A percentile compares a stretch with the other conserved stretches of the same genome.
These are phyloP conservation scores for Octonoba sinensis DNA, from an alignment of 2,888 invertebrate species.

Conservation along the genomic window DNA sequence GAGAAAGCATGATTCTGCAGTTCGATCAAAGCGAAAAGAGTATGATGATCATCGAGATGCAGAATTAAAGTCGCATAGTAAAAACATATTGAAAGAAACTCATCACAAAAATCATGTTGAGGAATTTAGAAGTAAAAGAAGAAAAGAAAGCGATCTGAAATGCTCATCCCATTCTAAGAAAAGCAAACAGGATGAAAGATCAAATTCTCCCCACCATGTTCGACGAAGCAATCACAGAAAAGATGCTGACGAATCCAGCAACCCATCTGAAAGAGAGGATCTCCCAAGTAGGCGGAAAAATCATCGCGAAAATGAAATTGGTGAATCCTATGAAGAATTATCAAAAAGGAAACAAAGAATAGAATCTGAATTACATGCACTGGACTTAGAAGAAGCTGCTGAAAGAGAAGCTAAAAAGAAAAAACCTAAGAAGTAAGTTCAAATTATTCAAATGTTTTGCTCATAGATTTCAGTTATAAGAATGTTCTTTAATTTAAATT, in stretches of 20 bases:
- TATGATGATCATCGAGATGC: too few relatives aligned
- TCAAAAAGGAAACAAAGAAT: constrained; percentile 43
- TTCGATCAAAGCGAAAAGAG: too few relatives aligned
- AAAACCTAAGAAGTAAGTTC: constrained; percentile 20
- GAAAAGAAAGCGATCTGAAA: constrained; percentile 3
- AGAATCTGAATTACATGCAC: constrained; percentile 39
- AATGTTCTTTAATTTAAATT: too few relatives aligned
- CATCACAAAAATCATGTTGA: constrained; percentile 8
- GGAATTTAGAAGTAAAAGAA: constrained; percentile 1
- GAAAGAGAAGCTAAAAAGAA: constrained; percentile 20
- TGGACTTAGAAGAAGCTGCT: constrained; percentile 47
- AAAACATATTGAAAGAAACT: constrained; percentile 25
- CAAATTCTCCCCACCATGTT: not conserved
- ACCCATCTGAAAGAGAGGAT: not conserved
- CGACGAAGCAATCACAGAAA: constrained; percentile 1
- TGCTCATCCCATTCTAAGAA: not conserved
- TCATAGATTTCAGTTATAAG: too few relatives aligned
- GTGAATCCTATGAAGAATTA: constrained; percentile 51
- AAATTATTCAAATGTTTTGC: not conserved
- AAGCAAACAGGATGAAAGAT: not conserved
- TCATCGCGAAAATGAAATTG: not conserved
- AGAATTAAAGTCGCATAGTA: too few relatives aligned
- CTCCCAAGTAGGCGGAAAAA: not conserved
- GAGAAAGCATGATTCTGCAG: too few relatives aligned
- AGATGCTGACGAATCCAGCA: constrained; percentile 1